Evolutionary conservation across 1,140 invertebrate species (phyloP).

Genomic region (Nilaparvata lugens): DNA sequence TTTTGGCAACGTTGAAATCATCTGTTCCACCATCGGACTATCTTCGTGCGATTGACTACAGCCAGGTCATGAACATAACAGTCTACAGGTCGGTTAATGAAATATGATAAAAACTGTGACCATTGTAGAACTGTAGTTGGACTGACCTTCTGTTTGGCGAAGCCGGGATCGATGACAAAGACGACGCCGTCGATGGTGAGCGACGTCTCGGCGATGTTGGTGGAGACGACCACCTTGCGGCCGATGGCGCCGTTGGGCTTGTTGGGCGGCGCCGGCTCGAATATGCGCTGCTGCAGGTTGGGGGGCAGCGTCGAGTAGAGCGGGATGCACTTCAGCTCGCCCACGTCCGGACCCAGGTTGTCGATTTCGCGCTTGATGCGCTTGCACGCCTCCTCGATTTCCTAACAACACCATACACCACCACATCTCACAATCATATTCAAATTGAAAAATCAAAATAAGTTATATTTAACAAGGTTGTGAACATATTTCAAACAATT

Average conservation of each 20-base stretch:
- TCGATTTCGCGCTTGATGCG: constrained; percentile 94
- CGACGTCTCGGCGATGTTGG: constrained; percentile 99
- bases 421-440: no score
- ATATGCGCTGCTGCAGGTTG: constrained; percentile 94
- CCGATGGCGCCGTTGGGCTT: constrained; percentile 92
- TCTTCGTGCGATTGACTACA: no score
- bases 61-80: no score
- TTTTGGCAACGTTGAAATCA: no score
- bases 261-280: constrained; percentile 88
- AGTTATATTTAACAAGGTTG: no score
- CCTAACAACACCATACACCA: constrained; percentile 42
- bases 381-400: constrained; percentile 99
- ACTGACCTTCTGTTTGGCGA: constrained; percentile 93
- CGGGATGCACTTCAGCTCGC: constrained; percentile 97
- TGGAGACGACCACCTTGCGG: constrained; percentile 93
- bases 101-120: no score
- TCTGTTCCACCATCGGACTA: no score
- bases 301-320: constrained; percentile 97
- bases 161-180: constrained; percentile 99
- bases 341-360: constrained; percentile 91
- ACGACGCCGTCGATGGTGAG: constrained; percentile 99
- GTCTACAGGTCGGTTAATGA: no score
- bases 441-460: no score
- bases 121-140: constrained; percentile 71
- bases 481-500: no score